Percentiles rank a stretch among this genome's conserved stretches.
These are phyloP conservation scores for Megalurothrips usitatus DNA, from an alignment of 2,888 invertebrate species.

Conservation along the genomic window DNA sequence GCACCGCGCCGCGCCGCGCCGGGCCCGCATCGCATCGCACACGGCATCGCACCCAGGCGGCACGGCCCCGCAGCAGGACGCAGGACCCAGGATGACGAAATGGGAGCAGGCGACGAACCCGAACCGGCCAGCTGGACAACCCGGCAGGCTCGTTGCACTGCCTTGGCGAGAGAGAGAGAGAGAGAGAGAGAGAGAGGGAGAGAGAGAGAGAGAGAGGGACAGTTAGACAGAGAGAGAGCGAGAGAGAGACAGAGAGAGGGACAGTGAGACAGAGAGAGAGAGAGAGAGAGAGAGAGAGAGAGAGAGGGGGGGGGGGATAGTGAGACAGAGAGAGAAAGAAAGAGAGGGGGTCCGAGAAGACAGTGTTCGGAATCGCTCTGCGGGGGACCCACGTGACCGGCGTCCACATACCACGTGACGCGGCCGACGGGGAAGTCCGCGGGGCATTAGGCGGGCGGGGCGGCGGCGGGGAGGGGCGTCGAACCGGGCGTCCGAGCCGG, in stretches of 20 bases:
- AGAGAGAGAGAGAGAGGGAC: constrained; percentile 31
- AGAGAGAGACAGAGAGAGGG: too few relatives aligned
- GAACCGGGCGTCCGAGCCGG: too few relatives aligned
- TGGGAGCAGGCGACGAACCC: neutral
- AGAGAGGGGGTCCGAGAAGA: too few relatives aligned
- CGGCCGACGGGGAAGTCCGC: neutral
- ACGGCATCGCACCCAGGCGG: neutral
- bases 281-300: constrained; percentile 27
- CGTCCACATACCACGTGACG: neutral
- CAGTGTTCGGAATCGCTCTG: too few relatives aligned
- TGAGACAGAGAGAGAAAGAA: constrained; percentile 21
- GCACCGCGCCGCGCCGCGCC: neutral
- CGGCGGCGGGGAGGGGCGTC: too few relatives aligned
- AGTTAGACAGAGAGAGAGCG: too few relatives aligned
- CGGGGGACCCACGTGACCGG: neutral
- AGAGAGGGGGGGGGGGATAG: constrained; percentile 30
- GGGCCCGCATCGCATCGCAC: neutral
- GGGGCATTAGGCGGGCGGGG: too few relatives aligned
- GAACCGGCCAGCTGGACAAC: neutral
- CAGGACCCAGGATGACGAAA: neutral
- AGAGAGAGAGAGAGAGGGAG: constrained; percentile 29
- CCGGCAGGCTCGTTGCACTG: constrained; percentile 6
- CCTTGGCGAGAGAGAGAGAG: constrained; percentile 32
- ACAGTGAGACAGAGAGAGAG: constrained; percentile 32
- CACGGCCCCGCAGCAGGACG: too few relatives aligned